Conservation (phyloP, 1,140 invertebrate species). For the Uloborus diversus region DNA sequence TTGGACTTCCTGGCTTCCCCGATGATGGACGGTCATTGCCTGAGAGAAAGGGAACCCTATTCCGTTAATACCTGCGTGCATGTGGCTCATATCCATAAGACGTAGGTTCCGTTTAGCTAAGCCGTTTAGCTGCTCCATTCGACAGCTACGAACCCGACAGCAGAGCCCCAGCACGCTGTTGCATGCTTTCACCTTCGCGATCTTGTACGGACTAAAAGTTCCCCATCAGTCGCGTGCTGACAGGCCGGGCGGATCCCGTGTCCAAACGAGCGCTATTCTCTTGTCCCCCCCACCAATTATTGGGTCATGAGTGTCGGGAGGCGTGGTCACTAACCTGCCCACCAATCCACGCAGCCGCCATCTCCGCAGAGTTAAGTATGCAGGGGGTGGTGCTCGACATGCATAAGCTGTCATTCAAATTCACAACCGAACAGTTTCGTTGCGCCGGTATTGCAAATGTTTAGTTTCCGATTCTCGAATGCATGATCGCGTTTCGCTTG, state of each 20-base stretch:
- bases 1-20: slow-evolving; percentile 35
- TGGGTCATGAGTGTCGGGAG: slow-evolving; percentile 38
- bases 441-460: no score
- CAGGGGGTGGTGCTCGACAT: slow-evolving; percentile 27
- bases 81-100: slow-evolving; percentile 33
- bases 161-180: background rate
- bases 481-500: no score
- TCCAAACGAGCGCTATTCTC: background rate
- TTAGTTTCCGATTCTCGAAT: no score
- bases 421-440: background rate
- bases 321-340: slow-evolving; percentile 35
- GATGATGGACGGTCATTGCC: slow-evolving; percentile 43
- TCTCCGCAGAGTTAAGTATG: slow-evolving; percentile 13
- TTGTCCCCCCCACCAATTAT: slow-evolving; percentile 41
- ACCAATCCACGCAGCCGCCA: slow-evolving; percentile 18
- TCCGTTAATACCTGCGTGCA: slow-evolving; percentile 28
- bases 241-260: background rate
- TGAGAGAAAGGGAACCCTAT: slow-evolving; percentile 42
- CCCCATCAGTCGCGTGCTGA: background rate
- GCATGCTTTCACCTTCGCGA: slow-evolving; percentile 25
- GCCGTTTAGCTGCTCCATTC: slow-evolving; percentile 42
- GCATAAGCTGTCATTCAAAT: slow-evolving; percentile 37
- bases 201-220: slow-evolving; percentile 37
- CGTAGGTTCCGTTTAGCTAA: slow-evolving; percentile 38
- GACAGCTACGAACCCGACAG: background rate